Base-by-base conservation (phyloP, 2,888 invertebrate genomes). In the Ectobius pallidus region DNA sequence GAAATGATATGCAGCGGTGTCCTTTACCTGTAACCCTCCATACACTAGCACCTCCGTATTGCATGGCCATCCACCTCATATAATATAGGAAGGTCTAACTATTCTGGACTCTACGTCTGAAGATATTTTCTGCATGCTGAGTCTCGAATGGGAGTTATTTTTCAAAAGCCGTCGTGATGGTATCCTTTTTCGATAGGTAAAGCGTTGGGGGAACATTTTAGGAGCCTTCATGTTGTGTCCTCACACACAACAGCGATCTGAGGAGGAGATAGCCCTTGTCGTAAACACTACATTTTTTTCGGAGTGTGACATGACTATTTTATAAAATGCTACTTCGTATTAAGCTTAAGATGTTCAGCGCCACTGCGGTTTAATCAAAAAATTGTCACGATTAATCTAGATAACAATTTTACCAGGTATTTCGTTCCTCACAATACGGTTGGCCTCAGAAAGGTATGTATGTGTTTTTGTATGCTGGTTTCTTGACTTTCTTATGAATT, bases 121-220 rank as follows among this genome's bases (percentile, higher is more conserved):
- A 63, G 42, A 63, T 25, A 63, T 63, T 63, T 63, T 63, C 42
- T 63, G 63, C 63, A 63, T 63, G 63, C 63, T 63, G 63, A 63
- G 63, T 22, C 63, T 42, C 42, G 63, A 63, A 63, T 63, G 42
- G 63, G 42, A 63, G 63, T 63, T 25, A 42, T 63, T 63, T 63
- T 63, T 63, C 63, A 63, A 63, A 63, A 63, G 63, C 20, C 42
- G 63, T 63, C 63, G 42, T 42, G 39, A 63, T 63, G 32, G 42
- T 42, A 20, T 63, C 42, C 63, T 42, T 42, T 42, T 25, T 63
- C n/a, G 42, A 63, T 63, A 63, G 39, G 63, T 39, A 63, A 63
- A 63, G 32, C 63, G 63, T 63, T 63, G 42, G 25, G 63, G 39
- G n/a, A 16, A 42, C 63, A 63, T 22, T 63, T 63, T 63, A 42